phyloP scores from a whole-genome alignment of 2,888 invertebrate species.

The Lasioglossum pauxillum region DNA sequence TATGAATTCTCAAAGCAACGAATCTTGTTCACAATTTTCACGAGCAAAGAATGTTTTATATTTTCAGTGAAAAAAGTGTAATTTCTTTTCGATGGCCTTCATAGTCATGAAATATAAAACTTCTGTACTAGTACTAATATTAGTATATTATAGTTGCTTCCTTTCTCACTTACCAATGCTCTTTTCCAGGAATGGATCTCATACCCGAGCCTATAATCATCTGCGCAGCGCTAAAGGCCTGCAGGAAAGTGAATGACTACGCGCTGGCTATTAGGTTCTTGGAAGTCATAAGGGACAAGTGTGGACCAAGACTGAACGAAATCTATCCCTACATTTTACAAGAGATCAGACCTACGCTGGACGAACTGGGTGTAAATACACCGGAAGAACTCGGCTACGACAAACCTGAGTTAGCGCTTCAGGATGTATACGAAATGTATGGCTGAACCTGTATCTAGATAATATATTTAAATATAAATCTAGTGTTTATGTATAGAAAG shows the following conservation, averaged over 20 bases:
- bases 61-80: not conserved
- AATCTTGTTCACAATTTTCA: not conserved
- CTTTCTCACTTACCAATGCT: not conserved
- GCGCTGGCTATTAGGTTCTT: slow-evolving; percentile 96
- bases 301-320: slow-evolving; percentile 90
- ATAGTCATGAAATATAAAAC: not conserved
- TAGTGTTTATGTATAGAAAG: slow-evolving; percentile 65
- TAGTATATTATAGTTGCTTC: not conserved
- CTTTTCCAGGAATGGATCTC: slow-evolving; percentile 92
- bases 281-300: slow-evolving; percentile 96
- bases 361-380: slow-evolving; percentile 96
- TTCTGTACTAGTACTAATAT: not conserved
- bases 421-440: slow-evolving; percentile 90
- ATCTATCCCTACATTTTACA: slow-evolving; percentile 95
- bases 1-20: not conserved
- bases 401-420: slow-evolving; percentile 96
- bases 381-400: slow-evolving; percentile 98
- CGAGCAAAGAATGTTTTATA: not conserved
- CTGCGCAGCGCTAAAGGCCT: slow-evolving; percentile 94
- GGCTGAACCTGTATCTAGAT: slow-evolving; percentile 59
- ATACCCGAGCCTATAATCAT: slow-evolving; percentile 97
- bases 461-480: slow-evolving; percentile 14
- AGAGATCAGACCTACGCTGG: slow-evolving; percentile 96
- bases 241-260: slow-evolving; percentile 97
- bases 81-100: not conserved